phyloP scores from a whole-genome alignment of 2,888 invertebrate genomes.

The Chironomus tentans region DNA sequence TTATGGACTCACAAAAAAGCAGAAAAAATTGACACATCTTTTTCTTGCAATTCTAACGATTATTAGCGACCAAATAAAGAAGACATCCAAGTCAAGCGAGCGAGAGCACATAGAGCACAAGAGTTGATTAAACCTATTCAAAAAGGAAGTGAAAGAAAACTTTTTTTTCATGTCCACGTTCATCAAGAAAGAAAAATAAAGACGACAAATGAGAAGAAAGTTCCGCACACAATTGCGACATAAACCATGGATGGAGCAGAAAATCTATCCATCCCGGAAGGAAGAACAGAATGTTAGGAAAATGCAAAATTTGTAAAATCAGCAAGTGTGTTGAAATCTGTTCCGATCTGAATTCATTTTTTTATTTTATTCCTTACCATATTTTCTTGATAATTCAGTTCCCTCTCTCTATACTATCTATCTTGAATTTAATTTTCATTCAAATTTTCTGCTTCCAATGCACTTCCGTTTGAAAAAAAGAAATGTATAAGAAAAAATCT shows the following conservation, averaged over 20 bases:
- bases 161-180: too few relatives aligned
- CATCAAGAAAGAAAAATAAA: too few relatives aligned
- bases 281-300: slow-evolving; percentile 12
- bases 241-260: too few relatives aligned
- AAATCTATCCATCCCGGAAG: background rate
- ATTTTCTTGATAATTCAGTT: too few relatives aligned
- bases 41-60: too few relatives aligned
- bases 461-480: background rate
- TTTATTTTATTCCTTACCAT: background rate
- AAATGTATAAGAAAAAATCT: background rate
- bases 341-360: background rate
- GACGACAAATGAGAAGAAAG: background rate
- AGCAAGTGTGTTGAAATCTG: background rate
- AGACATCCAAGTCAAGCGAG: too few relatives aligned
- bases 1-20: too few relatives aligned
- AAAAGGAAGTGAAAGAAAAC: too few relatives aligned
- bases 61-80: too few relatives aligned
- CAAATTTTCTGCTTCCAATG: slow-evolving; percentile 12
- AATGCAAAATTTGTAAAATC: slow-evolving; percentile 9
- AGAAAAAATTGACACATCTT: too few relatives aligned
- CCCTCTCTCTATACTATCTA: background rate
- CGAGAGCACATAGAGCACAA: too few relatives aligned
- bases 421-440: background rate
- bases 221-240: background rate
- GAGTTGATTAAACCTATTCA: too few relatives aligned